phyloP scores from a whole-genome alignment of 2,113 vertebrate species.

The Porphyrio hochstetteri region DNA sequence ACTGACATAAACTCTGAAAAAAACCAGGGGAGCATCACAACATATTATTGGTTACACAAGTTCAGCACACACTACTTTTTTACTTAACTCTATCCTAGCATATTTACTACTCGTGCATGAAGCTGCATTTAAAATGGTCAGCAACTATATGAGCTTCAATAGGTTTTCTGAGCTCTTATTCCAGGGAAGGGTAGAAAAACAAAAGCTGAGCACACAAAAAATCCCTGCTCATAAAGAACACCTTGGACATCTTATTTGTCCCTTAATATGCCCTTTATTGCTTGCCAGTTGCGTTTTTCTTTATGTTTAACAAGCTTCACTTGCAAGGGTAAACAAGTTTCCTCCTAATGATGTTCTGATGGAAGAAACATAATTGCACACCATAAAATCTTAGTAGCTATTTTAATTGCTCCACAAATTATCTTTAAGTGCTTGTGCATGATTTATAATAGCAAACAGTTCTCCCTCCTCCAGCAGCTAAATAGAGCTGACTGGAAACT shows the following conservation, averaged over 20 bases:
- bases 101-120: not conserved
- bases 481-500: not conserved
- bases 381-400: slow-evolving; percentile 40
- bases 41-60: not conserved
- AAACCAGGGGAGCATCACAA: not conserved
- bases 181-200: not conserved
- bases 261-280: slow-evolving; percentile 34
- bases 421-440: slow-evolving; percentile 1
- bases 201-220: slow-evolving; percentile 12
- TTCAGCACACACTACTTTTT: not conserved
- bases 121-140: not conserved
- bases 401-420: slow-evolving; percentile 59
- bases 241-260: not conserved
- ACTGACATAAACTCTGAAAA: not conserved
- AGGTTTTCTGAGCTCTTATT: not conserved
- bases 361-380: slow-evolving; percentile 45
- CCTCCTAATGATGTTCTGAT: slow-evolving; percentile 50
- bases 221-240: not conserved
- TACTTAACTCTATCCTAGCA: not conserved
- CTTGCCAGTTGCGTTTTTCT: slow-evolving; percentile 29
- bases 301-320: slow-evolving; percentile 7
- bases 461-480: not conserved
- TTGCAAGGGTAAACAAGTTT: slow-evolving; percentile 49
- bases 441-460: not conserved
- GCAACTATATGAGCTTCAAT: not conserved